Evolutionary conservation across 2,888 invertebrate genomes (phyloP).

Genomic region (Tuberolachnus salignus): DNA sequence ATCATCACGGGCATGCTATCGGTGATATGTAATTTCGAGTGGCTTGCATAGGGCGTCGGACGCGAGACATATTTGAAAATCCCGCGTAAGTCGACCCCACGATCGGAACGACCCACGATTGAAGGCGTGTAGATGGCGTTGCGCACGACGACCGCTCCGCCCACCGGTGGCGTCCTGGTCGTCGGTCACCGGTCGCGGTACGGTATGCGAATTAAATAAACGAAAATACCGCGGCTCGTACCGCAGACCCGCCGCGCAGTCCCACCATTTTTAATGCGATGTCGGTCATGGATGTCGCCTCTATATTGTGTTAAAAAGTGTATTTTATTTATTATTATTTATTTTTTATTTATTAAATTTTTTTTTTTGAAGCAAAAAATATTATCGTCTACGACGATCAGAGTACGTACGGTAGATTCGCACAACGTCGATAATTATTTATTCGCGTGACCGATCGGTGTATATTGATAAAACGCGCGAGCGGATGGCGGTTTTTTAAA

Average conservation of each 20-base stretch:
- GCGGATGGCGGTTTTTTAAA: background rate
- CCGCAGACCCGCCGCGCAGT: no score
- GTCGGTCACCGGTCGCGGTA: slow-evolving; percentile 11
- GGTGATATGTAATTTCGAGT: no score
- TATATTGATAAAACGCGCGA: background rate
- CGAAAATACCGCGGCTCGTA: background rate
- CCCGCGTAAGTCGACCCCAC: slow-evolving; percentile 7
- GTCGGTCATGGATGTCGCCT: slow-evolving; percentile 14
- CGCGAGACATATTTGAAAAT: background rate
- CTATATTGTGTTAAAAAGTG: background rate
- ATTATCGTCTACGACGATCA: background rate
- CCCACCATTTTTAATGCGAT: background rate
- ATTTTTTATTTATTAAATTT: no score
- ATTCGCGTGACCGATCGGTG: background rate
- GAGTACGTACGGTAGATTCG: background rate
- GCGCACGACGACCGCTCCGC: background rate
- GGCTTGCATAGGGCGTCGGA: no score
- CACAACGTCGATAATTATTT: no score
- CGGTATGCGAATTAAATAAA: background rate
- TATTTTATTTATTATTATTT: background rate
- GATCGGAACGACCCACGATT: background rate
- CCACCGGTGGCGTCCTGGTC: slow-evolving; percentile 23
- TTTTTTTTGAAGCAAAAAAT: background rate
- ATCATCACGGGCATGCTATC: no score
- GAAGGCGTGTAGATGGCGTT: slow-evolving; percentile 22